phyloP scores from a whole-genome alignment of 2,797 vertebrate genomes.

The Argyrosomus regius region DNA sequence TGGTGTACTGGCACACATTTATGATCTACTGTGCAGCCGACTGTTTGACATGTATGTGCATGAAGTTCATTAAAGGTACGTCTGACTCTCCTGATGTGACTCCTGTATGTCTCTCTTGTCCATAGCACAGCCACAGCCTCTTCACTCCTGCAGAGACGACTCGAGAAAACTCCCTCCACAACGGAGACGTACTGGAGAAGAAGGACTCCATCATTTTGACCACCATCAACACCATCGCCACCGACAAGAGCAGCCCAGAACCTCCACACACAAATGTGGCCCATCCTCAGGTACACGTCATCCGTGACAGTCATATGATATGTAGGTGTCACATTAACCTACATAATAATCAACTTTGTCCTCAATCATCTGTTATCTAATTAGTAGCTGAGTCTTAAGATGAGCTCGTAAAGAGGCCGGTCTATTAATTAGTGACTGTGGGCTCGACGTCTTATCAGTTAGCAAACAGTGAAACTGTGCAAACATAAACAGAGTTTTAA shows the following conservation, averaged over 20 bases:
- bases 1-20: background rate
- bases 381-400: background rate
- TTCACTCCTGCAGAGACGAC: slow-evolving; percentile 63
- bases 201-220: slow-evolving; percentile 71
- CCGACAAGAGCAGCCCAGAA: slow-evolving; percentile 68
- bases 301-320: background rate
- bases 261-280: background rate
- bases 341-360: background rate
- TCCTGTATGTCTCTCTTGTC: background rate
- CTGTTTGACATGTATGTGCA: background rate
- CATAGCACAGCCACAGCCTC: slow-evolving; percentile 82
- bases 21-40: background rate
- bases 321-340: background rate
- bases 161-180: slow-evolving; percentile 67
- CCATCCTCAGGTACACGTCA: slow-evolving; percentile 38
- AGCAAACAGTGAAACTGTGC: background rate
- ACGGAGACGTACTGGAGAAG: slow-evolving; percentile 67
- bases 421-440: background rate
- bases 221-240: slow-evolving; percentile 62
- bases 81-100: background rate
- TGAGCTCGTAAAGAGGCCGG: background rate
- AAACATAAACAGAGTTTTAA: background rate
- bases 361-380: slow-evolving; percentile 6
- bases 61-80: no score
- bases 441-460: background rate